These are phyloP conservation scores for Calcarius lapponicus DNA, from an alignment of 2,797 vertebrate species.

Conservation along the genomic window DNA sequence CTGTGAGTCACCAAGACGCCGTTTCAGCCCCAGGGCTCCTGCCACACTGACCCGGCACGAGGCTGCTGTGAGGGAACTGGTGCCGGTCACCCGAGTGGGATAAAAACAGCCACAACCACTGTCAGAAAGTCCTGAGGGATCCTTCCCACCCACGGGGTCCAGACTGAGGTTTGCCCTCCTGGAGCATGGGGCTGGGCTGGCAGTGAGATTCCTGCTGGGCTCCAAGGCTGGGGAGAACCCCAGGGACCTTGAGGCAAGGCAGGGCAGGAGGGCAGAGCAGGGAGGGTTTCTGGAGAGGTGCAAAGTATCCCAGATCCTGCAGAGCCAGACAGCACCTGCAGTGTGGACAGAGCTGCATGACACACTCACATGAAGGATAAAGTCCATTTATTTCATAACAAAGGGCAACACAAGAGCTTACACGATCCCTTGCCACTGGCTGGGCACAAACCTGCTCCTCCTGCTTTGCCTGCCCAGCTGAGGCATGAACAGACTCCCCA, in stretches of 20 bases:
- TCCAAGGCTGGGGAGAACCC: background rate
- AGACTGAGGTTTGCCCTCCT: background rate
- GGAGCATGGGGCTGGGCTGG: rapidly evolving
- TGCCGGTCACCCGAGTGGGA: rapidly evolving
- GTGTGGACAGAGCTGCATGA: background rate
- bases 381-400: conserved; percentile 48
- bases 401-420: background rate
- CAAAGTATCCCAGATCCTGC: background rate
- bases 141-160: background rate
- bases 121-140: background rate
- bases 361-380: background rate
- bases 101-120: rapidly evolving
- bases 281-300: background rate
- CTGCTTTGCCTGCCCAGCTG: background rate
- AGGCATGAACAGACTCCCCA: background rate
- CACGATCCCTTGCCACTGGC: background rate
- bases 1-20: background rate
- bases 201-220: rapidly evolving
- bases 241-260: background rate
- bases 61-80: rapidly evolving
- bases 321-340: rapidly evolving
- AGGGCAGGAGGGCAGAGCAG: background rate
- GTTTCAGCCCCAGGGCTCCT: background rate
- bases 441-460: background rate
- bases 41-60: rapidly evolving